Base-by-base conservation (phyloP, 2,113 vertebrate species). In the Gymnogyps californianus region DNA sequence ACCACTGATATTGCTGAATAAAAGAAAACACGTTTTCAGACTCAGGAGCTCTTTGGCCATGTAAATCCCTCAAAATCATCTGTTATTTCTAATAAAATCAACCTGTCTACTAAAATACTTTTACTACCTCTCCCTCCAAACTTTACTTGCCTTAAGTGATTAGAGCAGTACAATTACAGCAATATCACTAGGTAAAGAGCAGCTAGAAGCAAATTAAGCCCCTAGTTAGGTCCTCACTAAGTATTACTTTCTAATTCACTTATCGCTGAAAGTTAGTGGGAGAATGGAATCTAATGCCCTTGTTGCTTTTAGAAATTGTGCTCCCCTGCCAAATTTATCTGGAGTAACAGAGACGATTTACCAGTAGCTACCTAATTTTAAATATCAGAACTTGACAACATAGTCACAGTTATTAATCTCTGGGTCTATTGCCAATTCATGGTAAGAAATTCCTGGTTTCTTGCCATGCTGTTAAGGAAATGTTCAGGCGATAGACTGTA, bases 401-500 rank as follows among this genome's bases (percentile, higher is more conserved):
- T 0, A 64, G 9, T 28, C 40, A 32, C 28, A 71, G 17, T 24
- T 51, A 59, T 67, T 42, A 8, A n/a, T 21, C 24, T 32, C 49
- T 59, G 15, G 6, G 17, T 81, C 22, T 36, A 2, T 44, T 76
- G 31, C 20, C 42, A 67, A 4, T 8, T 71, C 18, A 10, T 9
- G 47, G n/a, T 12, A 16, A 52, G 49, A 83, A 90, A 74, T 38
- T 79, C 40, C 36, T 31, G 18, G 1, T 32, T 79, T 66, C 19
- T 58, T 46, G 25, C 10, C 22, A 3, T 2, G 1, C 0, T 5
- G 11, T n/a, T 57, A 34, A n/a, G 5, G 6, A 54, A 87, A 54
- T 16, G 14, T 47, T 38, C 29, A 34, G 40, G 21, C 36, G 44
- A 24, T 8, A 21, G 12, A 14, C 8, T 12, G 16, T 11, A 11